Base-by-base conservation (phyloP, 2,888 invertebrate species). In the Podotricha telesiphe region DNA sequence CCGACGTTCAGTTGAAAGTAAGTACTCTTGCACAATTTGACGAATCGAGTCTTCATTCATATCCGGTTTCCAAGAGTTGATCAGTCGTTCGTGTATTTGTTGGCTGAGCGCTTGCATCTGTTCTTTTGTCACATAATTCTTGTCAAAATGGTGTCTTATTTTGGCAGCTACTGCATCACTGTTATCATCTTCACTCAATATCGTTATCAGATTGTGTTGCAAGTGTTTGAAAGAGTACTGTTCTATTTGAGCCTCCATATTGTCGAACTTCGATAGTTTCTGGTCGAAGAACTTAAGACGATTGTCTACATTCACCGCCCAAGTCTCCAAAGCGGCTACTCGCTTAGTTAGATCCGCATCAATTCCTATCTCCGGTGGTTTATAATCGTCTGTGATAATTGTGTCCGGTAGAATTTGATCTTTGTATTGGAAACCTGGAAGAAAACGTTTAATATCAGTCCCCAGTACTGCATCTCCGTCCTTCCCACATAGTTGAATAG, bases 91-190 rank as follows among this genome's bases (percentile, higher is more conserved):
- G 50, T 90, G 88, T 20, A 92, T 83, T 65, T 88, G 87, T 62
- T 81, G 80, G 82, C 93, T 82, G 67, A 91, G 77, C 0, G 82
- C 79, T 77, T 95, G 95, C 76, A 95, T 85, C 73, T 95, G 94
- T n/a, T 94, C 93, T 76, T 94, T 95, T 7, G 94, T 94, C 15
- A 95, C 87, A 73, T 95, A 95, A 59, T 95, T 88, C 50, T 93
- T 91, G 65, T 94, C 93, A 65, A 96, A 93, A 88, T 95, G 94
- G 2, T 86, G 84, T 71, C 94, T 94, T n/a, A 95, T 77, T 65
- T 94, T 93, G 19, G 93, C 87, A 3, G 94, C 86, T 10, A 93
- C 76, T 0, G 79, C 81, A 0, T 83, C 86, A 40, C 83, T 86
- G 67, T 89, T 89, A 22, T 87, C 83, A 42, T 89, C 86, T 15